A percentile compares a stretch with the other conserved stretches of the same genome.
These are phyloP conservation scores for Agapornis roseicollis DNA, from an alignment of 2,113 vertebrate genomes.

Conservation along the genomic window DNA sequence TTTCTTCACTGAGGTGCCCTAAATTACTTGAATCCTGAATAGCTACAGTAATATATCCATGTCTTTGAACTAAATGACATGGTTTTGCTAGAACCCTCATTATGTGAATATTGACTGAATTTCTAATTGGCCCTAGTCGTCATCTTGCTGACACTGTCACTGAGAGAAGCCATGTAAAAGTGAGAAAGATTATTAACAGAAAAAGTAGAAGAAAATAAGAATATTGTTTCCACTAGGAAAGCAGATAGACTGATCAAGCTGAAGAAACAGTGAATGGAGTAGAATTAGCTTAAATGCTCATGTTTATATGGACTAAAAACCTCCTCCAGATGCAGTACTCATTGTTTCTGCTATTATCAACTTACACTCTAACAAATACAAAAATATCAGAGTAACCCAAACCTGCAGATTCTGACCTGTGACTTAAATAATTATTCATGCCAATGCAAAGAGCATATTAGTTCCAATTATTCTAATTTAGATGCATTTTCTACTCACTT, in stretches of 20 bases:
- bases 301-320: not conserved
- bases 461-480: not conserved
- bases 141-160: constrained; percentile 24
- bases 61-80: constrained; percentile 63
- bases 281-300: not conserved
- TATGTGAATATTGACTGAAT: constrained; percentile 53
- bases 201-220: not conserved
- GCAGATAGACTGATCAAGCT: not conserved
- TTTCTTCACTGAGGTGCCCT: constrained; percentile 39
- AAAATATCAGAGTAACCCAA: not conserved
- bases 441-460: not conserved
- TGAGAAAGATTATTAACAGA: not conserved
- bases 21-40: constrained; percentile 56
- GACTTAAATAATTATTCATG: not conserved
- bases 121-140: constrained; percentile 47
- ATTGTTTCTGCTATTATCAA: not conserved
- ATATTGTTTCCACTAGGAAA: not conserved
- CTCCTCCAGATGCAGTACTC: not conserved
- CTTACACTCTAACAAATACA: not conserved
- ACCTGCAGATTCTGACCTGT: not conserved
- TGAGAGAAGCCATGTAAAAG: not conserved
- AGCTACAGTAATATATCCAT: constrained; percentile 34
- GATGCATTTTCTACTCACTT: not conserved
- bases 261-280: not conserved
- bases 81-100: constrained; percentile 47